Evolutionary conservation across 2,888 invertebrate genomes (phyloP), one percentile per base, ranked within the genome.

Genomic region (Mythimna vitellina): DNA sequence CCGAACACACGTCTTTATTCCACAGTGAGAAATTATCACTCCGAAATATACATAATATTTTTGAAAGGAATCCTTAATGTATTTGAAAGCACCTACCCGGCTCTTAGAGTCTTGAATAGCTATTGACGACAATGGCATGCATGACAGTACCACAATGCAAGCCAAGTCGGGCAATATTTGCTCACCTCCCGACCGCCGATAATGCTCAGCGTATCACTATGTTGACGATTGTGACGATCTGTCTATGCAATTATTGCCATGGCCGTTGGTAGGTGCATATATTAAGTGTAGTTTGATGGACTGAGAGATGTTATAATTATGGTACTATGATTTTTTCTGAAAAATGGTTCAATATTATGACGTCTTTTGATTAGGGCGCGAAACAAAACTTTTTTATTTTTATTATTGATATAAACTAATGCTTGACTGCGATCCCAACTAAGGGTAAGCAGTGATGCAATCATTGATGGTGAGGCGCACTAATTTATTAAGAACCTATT

Each of bases 121-220:
- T 80, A 83, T 86, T 84, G 87, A 85, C 68, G 78, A 80, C 76
- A 84, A 81, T 78, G 51, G 78, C 80, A 76, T 78, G 75, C 83
- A 83, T 72, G 71, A 60, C 65, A 65, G 70, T 65, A 67, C 78
- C 70, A 82, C 83, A 85, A 82, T 86, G 80, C 76, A 70, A 69
- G 71, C 57, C 71, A 80, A 73, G 83, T 72, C 80, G 32, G 84
- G 76, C 81, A 86, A 88, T 89, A 86, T 88, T 88, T 86, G 86
- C 80, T 78, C 64, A 76, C 76, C 77, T 84, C 80, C 77, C 77
- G 75, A 81, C 76, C 61, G 73, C 70, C 73, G 84, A 83, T 86
- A 84, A 88, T 81, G 84, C 87, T 81, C 76, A 78, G 80, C 76
- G 75, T 80, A 82, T 80, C 73, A 69, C 70, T 80, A 29, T 74